phyloP scores from a whole-genome alignment of 2,113 vertebrate species.

The Elgaria multicarinata region DNA sequence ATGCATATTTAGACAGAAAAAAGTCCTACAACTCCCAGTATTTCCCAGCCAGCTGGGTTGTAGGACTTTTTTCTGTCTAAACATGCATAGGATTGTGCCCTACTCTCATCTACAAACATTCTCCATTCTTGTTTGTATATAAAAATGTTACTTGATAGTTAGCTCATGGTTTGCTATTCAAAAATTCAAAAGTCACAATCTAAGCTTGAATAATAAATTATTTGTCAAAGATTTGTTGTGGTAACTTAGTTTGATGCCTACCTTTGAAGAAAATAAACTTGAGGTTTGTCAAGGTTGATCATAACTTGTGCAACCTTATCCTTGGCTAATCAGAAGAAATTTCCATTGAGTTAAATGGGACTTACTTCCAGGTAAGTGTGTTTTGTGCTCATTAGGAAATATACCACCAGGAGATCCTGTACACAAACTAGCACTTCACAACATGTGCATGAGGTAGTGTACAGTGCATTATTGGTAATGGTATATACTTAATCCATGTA shows the following conservation, averaged over 20 bases:
- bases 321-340: background rate
- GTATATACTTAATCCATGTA: background rate
- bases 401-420: background rate
- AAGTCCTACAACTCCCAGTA: too few relatives aligned
- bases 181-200: background rate
- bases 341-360: background rate
- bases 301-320: background rate
- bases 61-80: too few relatives aligned
- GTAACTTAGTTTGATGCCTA: background rate
- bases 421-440: background rate
- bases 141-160: conserved; percentile 5
- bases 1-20: too few relatives aligned
- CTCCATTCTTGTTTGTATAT: background rate
- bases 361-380: background rate
- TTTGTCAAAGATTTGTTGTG: background rate
- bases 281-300: background rate
- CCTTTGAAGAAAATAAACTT: background rate
- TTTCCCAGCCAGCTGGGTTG: too few relatives aligned
- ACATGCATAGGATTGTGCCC: too few relatives aligned
- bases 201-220: background rate
- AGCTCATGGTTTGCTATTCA: background rate
- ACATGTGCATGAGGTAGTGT: too few relatives aligned
- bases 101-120: background rate
- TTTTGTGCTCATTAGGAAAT: background rate
- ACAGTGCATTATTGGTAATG: background rate